Conservation (phyloP, 2,797 vertebrate genomes). For the Micromesistius poutassou region DNA sequence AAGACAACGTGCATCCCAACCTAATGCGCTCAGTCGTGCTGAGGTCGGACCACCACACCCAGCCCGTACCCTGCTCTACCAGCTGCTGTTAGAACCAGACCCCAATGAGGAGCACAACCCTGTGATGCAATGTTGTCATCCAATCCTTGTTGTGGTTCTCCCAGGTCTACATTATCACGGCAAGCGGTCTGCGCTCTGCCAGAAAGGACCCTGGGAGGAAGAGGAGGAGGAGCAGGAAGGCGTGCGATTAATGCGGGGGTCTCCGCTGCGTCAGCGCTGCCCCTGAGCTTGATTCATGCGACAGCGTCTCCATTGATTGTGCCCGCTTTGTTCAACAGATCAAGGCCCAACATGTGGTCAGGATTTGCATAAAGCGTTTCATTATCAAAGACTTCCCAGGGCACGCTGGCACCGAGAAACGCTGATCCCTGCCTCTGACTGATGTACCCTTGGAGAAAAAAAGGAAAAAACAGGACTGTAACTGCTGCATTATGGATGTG, state of each 20-base stretch:
- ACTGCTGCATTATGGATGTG: constrained; percentile 62
- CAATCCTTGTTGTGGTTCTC: no score
- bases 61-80: no score
- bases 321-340: constrained; percentile 54
- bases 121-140: no score
- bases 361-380: constrained; percentile 54
- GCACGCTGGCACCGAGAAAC: constrained; percentile 49
- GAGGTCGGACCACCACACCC: no score
- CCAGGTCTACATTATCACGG: no score
- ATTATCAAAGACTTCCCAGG: constrained; percentile 53
- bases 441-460: constrained; percentile 57
- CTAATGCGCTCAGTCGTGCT: no score
- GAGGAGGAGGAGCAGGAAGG: neutral
- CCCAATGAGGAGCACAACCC: no score
- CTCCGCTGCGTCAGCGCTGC: constrained; percentile 16
- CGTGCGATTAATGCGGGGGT: constrained; percentile 27
- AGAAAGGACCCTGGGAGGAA: neutral
- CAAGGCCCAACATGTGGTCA: constrained; percentile 58
- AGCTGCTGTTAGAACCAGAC: no score
- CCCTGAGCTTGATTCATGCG: constrained; percentile 35
- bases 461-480: constrained; percentile 36
- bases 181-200: neutral
- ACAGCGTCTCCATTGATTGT: constrained; percentile 42
- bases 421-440: constrained; percentile 57
- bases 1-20: no score